Evolutionary conservation across 2,797 vertebrate species (phyloP).

Genomic region (Aythya fuligula): DNA sequence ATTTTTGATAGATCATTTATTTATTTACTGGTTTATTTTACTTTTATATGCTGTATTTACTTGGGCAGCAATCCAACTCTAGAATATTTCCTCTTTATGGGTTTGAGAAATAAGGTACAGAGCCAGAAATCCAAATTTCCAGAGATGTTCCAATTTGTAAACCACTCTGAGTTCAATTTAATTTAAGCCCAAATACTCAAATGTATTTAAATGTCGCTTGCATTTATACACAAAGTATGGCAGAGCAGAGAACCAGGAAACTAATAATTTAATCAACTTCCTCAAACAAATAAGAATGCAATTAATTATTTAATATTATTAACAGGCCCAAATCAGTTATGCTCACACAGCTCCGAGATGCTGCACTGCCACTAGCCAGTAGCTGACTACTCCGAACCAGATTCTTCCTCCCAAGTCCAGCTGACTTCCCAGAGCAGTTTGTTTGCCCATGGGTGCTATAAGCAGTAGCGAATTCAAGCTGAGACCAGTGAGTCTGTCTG

Average conservation of each 20-base stretch:
- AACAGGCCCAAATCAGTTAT: background rate
- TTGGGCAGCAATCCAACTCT: background rate
- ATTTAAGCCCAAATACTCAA: background rate
- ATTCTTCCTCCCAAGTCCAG: accelerated
- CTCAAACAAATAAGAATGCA: background rate
- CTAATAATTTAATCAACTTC: background rate
- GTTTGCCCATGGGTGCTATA: background rate
- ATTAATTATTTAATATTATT: background rate
- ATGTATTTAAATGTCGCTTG: background rate
- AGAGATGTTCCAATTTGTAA: background rate
- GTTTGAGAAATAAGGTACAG: background rate
- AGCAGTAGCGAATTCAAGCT: background rate
- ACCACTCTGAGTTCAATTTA: background rate
- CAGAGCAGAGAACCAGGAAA: background rate
- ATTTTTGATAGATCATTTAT: too few relatives aligned
- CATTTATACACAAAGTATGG: background rate
- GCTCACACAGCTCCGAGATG: background rate
- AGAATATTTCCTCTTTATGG: background rate
- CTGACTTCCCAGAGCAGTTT: background rate
- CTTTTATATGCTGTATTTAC: background rate
- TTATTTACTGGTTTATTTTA: background rate
- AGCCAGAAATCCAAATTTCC: background rate
- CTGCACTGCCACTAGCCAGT: accelerated
- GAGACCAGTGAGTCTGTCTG: background rate
- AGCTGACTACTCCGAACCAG: background rate